These are phyloP conservation scores for Drosophila bocqueti DNA, from an alignment of 1,140 invertebrate species.

Conservation along the genomic window DNA sequence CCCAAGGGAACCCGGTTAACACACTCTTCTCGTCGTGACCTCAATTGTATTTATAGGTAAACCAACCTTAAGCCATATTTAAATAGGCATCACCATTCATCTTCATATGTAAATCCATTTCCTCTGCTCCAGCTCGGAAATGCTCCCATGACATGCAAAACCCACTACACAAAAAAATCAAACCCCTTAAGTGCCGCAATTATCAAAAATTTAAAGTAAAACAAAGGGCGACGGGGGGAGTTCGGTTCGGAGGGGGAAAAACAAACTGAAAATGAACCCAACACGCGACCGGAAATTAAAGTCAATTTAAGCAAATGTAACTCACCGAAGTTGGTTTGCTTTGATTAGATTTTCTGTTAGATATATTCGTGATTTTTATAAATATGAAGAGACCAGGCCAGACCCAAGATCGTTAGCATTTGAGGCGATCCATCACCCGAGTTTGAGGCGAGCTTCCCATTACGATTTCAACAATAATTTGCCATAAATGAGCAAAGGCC, in stretches of 20 bases:
- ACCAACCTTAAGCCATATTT: constrained; percentile 45
- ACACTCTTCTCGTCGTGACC: constrained; percentile 42
- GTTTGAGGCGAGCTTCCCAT: constrained; percentile 28
- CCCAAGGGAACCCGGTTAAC: constrained; percentile 41
- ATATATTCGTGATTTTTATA: constrained; percentile 38
- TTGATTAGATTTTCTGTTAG: constrained; percentile 44
- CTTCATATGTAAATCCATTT: constrained; percentile 83
- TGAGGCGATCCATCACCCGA: constrained; percentile 25
- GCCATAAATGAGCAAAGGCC: constrained; percentile 61
- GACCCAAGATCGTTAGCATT: constrained; percentile 46
- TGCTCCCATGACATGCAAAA: constrained; percentile 74
- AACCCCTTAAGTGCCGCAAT: constrained; percentile 67
- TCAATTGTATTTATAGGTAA: constrained; percentile 64
- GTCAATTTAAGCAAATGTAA: constrained; percentile 72
- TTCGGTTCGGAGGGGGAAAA: background rate
- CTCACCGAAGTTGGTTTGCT: constrained; percentile 55
- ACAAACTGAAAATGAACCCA: constrained; percentile 24
- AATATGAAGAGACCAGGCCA: background rate
- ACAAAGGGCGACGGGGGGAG: constrained; percentile 25
- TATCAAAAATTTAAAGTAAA: constrained; percentile 74
- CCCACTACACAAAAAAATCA: constrained; percentile 34
- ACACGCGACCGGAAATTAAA: constrained; percentile 83
- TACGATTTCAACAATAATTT: constrained; percentile 61
- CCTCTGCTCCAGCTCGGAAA: constrained; percentile 64
- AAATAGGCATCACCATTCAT: constrained; percentile 65